Evolutionary conservation across 2,113 vertebrate species (phyloP), one percentile per base, ranked within the genome.

Genomic region (Pygathrix nemaeus): DNA sequence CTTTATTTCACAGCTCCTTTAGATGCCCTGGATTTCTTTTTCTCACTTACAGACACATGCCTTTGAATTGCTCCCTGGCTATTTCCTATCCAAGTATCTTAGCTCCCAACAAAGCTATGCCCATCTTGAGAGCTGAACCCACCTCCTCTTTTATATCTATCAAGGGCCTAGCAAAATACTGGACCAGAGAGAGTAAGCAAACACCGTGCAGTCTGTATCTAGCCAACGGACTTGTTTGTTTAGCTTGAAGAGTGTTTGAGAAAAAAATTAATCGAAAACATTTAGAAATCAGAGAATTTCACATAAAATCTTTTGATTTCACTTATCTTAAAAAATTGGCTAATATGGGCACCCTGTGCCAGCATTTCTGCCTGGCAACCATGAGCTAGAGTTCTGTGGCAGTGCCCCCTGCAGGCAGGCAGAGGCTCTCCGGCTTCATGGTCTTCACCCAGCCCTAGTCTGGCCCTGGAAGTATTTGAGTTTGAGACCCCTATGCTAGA

Each of bases 191-290:
- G 8, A 90, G 30, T 68, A 40, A 96, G 14, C 66, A 76, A 84
- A 38, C 30, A 94, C 11, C n/a, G n/a, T 16, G 13, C 66, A 59
- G 30, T 68, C 30, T 95, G 64, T 92, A 91, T 96, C 89, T 96
- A 82, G 85, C 82, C 40, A 85, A 72, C 82, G 96, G 88, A 88
- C 76, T 95, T 96, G 81, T 95, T 94, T 83, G 80, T 94, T 94
- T 85, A 93, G 35, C 88, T 95, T 66, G 50, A 95, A 88, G 73
- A 64, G 12, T 82, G 23, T 87, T 95, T 80, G 59, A 70, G 73
- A 16, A 66, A 95, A 84, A 87, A 83, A 80, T 59, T 68, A 72
- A 91, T 86, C 64, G 50, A 88, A 96, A 96, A 84, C 84, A 94
- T 87, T 92, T 88, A 85, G 76, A 94, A 96, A 76, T 84, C 43